Evolutionary conservation across 2,888 invertebrate species (phyloP).

Genomic region (Polydesmus complanatus): DNA sequence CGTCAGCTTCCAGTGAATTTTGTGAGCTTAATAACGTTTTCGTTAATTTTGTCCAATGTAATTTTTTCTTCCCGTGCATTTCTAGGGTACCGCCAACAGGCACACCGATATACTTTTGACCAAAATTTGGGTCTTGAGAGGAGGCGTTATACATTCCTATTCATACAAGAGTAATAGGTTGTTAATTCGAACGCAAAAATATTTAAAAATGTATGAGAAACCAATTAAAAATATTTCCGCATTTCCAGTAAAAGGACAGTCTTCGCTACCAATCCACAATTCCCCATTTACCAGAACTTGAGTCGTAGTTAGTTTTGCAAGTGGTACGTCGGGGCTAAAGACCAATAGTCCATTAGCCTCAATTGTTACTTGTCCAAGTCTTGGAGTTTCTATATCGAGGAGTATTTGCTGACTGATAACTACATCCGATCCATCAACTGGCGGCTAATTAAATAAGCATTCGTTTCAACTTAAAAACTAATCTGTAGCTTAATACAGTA

Average conservation of each 20-base stretch:
- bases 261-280: slow-evolving; percentile 12
- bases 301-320: slow-evolving; percentile 10
- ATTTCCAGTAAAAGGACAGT: slow-evolving; percentile 12
- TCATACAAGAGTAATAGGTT: no score
- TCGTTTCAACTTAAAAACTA: no score
- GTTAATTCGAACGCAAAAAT: not conserved
- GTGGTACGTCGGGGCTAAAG: slow-evolving; percentile 14
- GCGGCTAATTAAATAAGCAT: slow-evolving; percentile 6
- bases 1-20: not conserved
- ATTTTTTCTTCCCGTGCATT: slow-evolving; percentile 10
- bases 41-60: slow-evolving; percentile 15
- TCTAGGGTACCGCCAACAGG: slow-evolving; percentile 11
- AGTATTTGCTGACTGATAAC: slow-evolving; percentile 4
- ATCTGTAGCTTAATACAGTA: no score
- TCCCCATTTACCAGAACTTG: slow-evolving; percentile 10
- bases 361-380: slow-evolving; percentile 8
- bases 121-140: not conserved
- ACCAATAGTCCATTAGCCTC: slow-evolving; percentile 7
- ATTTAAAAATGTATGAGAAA: no score
- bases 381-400: slow-evolving; percentile 12
- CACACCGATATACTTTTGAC: slow-evolving; percentile 11
- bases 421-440: slow-evolving; percentile 5
- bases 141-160: not conserved
- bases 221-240: slow-evolving; percentile 15
- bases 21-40: slow-evolving; percentile 6